Evolutionary conservation across 2,113 vertebrate genomes (phyloP), one percentile per base, ranked within the genome.

Genomic region (Microcebus ravelobensis): DNA sequence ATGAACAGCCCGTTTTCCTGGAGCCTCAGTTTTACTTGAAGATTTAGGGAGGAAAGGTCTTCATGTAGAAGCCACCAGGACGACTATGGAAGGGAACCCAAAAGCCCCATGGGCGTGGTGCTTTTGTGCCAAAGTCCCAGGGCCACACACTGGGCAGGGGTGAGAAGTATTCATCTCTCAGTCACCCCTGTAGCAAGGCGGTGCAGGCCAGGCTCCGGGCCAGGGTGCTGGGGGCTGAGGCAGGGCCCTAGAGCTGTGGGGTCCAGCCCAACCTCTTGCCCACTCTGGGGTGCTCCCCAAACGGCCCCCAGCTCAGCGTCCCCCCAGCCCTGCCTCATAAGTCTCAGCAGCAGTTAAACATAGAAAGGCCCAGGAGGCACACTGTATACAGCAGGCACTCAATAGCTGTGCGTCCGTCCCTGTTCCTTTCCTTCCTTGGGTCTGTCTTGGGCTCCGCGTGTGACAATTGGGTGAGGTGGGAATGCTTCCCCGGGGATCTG

Each of bases 401-500:
- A 12, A 31, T 5, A 21, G 55, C 42, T 1, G 1, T 23, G 34
- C 2, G 12, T 1, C 18, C 7, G 20, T 5, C 27, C 21, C 6
- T 21, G 59, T 11, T 36, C 52, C 50, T 61, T 34, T 63, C 63
- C 81, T 29, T 2, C 42, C 21, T 5, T 8, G 12, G 63, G n/a
- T 79, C 76, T 55, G 34, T 79, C 31, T 79, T 20, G 13, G 29
- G 6, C 29, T 11, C 48, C 0, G 0, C 0, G 0, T 29, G 5
- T 3, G 13, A 3, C 8, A 0, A 57, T 9, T 14, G 48, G 34
- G 5, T 11, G 29, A 31, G 27, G 20, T 20, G 48, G 13, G 25
- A 5, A 3, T 10, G 11, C 36, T 0, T 1, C 29, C 61, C 1
- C 0, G 14, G 52, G 7, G 65, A 3, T 68, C 29, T 21, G 48